Evolutionary conservation across 2,113 vertebrate species (phyloP).

Genomic region (Phylloscopus trochilus): DNA sequence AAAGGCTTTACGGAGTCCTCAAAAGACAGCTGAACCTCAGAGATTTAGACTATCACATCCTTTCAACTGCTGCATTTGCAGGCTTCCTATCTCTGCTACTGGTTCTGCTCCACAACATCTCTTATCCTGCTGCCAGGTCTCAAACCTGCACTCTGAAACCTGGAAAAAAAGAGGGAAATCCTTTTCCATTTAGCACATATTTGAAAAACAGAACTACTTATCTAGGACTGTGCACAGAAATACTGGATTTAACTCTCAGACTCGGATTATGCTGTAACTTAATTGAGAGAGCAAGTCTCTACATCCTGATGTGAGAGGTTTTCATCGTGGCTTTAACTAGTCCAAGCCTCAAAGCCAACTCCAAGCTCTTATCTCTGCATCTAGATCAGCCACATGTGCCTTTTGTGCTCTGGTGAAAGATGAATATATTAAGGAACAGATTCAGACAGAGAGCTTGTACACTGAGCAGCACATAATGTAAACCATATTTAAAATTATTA

Average conservation of each 20-base stretch:
- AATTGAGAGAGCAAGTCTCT: neutral
- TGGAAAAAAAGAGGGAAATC: neutral
- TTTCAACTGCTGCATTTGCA: neutral
- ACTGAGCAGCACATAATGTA: neutral
- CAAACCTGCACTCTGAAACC: neutral
- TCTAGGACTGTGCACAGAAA: neutral
- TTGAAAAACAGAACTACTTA: neutral
- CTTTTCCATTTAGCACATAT: neutral
- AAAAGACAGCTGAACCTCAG: neutral
- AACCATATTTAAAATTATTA: neutral
- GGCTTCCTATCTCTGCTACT: neutral
- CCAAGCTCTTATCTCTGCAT: neutral
- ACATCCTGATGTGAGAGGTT: neutral
- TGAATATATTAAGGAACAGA: neutral
- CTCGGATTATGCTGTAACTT: neutral
- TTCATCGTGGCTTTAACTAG: neutral
- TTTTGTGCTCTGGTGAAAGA: neutral
- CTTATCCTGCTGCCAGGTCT: neutral
- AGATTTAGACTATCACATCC: neutral
- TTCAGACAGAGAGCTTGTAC: neutral
- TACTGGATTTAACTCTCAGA: neutral
- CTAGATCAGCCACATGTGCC: neutral
- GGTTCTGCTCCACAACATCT: neutral
- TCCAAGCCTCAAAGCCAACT: neutral
- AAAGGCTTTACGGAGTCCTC: neutral